Evolutionary conservation across 2,888 invertebrate species (phyloP).

Genomic region (Cyrtodaria siliqua): DNA sequence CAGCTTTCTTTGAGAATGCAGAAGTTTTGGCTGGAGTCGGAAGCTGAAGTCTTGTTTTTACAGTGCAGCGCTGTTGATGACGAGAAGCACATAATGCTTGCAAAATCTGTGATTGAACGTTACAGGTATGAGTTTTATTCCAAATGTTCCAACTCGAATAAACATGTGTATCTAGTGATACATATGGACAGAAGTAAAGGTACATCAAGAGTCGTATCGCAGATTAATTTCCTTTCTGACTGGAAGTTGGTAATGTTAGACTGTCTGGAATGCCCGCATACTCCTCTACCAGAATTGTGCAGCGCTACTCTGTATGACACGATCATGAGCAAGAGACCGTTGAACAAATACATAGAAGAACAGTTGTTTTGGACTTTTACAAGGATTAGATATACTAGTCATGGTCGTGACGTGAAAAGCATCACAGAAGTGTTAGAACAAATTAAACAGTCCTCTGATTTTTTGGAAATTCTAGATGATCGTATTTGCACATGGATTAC

Average conservation of each 20-base stretch:
- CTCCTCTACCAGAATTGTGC: slow-evolving; percentile 32
- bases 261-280: slow-evolving; percentile 43
- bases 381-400: slow-evolving; percentile 53
- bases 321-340: slow-evolving; percentile 32
- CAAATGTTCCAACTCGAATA: neutral
- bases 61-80: slow-evolving; percentile 65
- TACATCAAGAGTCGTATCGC: slow-evolving; percentile 18
- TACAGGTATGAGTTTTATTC: slow-evolving; percentile 17
- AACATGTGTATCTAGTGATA: slow-evolving; percentile 50
- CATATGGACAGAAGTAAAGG: slow-evolving; percentile 39
- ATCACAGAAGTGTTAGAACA: slow-evolving; percentile 43
- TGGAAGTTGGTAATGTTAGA: slow-evolving; percentile 68
- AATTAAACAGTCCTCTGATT: slow-evolving; percentile 11
- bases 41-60: slow-evolving; percentile 46
- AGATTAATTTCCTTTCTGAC: slow-evolving; percentile 65
- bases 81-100: slow-evolving; percentile 61
- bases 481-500: slow-evolving; percentile 13
- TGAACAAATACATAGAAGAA: slow-evolving; percentile 42
- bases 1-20: slow-evolving; percentile 53
- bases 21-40: slow-evolving; percentile 55
- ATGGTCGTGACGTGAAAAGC: slow-evolving; percentile 47
- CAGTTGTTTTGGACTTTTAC: slow-evolving; percentile 69
- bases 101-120: slow-evolving; percentile 61
- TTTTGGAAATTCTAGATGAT: slow-evolving; percentile 22
- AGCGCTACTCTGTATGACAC: slow-evolving; percentile 36